Base-by-base conservation (phyloP, 30 jellyfish, hydroid and myxozoan species). In the Rhopilema esculentum region DNA sequence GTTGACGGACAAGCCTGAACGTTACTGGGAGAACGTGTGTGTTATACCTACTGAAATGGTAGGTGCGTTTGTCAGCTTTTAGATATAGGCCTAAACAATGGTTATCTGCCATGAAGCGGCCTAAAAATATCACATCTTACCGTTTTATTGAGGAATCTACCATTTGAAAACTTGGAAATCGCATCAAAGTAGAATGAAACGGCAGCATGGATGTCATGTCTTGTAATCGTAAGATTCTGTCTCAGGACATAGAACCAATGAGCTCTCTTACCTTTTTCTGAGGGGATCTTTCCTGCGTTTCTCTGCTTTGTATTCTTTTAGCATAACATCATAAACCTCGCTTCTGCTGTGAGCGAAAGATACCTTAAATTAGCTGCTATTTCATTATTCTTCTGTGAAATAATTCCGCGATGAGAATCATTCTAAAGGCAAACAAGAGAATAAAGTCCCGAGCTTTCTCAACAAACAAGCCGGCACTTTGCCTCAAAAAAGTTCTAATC, bases 271-370 rank as follows among this genome's bases (percentile, higher is more conserved):
- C 98, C 98, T 92, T 77, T 77, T 87, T 73, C 97, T 76, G 31
- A 51, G 76, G 29, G 98, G 93, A 31, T 75, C 61, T 79, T 53
- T 87, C 63, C 86, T 70, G 82, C 72, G 85, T 26, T 78, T 92
- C 19, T 83, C 98, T 27, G 89, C 98, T 81, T 92, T 92, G 91
- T 87, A 92, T 27, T 87, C 87, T 65, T 83, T 90, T 57, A 92
- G 75, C 98, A 92, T 92, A 27, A 57, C 90, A 80, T 92, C 95
- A 69, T 92, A 92, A 33, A 92, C 86, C 84, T 92, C 98, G 53
- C 83, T 65, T 63, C 66, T 86, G 23, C 94, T 85, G 83, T 67
- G 21, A 72, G 49, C 24, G 4, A 66, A 27, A 53, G 16, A 28
- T 40, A 40, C 9, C 12, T 12, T 40, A 2, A 6, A 40, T 40